Base-by-base conservation (phyloP, 2,797 vertebrate species). In the Hirundo rustica region DNA sequence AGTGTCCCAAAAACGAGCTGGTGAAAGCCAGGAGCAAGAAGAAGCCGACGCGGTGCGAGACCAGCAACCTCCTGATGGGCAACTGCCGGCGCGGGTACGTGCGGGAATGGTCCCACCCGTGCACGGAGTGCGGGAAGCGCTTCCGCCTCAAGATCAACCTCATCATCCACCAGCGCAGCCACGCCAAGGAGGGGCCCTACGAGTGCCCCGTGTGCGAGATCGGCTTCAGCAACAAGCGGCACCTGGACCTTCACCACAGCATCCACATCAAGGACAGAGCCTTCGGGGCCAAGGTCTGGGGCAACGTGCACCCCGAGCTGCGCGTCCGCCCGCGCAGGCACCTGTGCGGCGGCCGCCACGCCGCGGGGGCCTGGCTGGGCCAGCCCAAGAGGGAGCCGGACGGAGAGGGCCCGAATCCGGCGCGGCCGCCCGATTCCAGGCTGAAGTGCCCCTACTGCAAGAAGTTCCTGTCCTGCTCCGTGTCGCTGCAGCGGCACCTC, bases 311-410 rank as follows among this genome's bases (percentile, higher is more conserved):
- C 83, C 95, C 94, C 0, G 93, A 95, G 70, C 88, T 96, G 93
- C 64, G 92, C 89, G 55, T 65, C 48, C 80, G 92, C 76, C 97
- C 64, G 10, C 79, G 87, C 29, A 4, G 89, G 64, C 92, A 91
- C 27, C 87, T 54, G 36, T 97, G 92, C 13, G 44, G 96, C 0
- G 61, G 83, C 8, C 48, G 50, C 75, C 89, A 7, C 0, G 4
- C 60, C 0, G 55, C 8, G 8, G 79, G 21, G 4, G 38, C 64
- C 36, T 86, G 66, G 44, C 54, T 29, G 84, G 64, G 66, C 30
- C 99, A 98, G 97, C 98, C 98, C 1, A 99, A 98, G 18, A 98
- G 98, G 96, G 97, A 99, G 83, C 98, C 97, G 1, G 99, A 99
- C 42, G 97, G 98, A 9, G 99, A 98, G 51, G 97, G 98, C 34